Percentiles rank a stretch among this genome's conserved stretches.
phyloP scores from a whole-genome alignment of 2,888 invertebrate species.

The Endomychus coccineus region DNA sequence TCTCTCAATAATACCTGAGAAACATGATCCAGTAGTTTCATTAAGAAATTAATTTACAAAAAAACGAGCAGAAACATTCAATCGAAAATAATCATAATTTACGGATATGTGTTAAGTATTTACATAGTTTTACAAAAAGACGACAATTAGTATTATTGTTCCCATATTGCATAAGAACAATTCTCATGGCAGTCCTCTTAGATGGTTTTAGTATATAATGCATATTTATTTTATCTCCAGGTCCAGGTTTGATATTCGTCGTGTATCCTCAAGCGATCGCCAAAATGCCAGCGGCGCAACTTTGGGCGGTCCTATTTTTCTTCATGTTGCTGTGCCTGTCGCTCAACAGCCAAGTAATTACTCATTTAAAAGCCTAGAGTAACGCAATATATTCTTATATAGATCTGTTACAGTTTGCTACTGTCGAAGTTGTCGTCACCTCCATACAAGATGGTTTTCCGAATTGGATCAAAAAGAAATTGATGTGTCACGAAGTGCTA shows the following conservation, averaged over 20 bases:
- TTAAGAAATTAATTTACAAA: no score
- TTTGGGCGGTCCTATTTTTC: constrained; percentile 86
- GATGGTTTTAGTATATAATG: not conserved
- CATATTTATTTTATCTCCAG: constrained; percentile 34
- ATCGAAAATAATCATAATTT: no score
- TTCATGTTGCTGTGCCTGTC: constrained; percentile 84
- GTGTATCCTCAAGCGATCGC: constrained; percentile 88
- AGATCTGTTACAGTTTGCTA: constrained; percentile 68
- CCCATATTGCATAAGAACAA: no score
- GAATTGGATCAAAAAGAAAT: constrained; percentile 71
- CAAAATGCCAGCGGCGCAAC: constrained; percentile 84
- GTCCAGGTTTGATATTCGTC: constrained; percentile 85
- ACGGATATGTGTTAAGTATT: no score
- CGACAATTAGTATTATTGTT: no score
- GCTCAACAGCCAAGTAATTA: constrained; percentile 73
- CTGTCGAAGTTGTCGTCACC: constrained; percentile 89
- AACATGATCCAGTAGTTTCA: no score
- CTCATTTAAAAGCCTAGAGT: constrained; percentile 3
- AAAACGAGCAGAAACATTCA: no score
- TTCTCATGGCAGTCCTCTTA: no score
- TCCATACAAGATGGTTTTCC: constrained; percentile 91
- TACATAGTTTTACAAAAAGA: no score
- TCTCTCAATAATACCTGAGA: no score
- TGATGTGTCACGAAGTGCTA: constrained; percentile 80
- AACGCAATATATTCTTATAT: constrained; percentile 9